Evolutionary conservation across 1,140 invertebrate genomes (phyloP).

Genomic region (Pseudomyrmex cubaensis): DNA sequence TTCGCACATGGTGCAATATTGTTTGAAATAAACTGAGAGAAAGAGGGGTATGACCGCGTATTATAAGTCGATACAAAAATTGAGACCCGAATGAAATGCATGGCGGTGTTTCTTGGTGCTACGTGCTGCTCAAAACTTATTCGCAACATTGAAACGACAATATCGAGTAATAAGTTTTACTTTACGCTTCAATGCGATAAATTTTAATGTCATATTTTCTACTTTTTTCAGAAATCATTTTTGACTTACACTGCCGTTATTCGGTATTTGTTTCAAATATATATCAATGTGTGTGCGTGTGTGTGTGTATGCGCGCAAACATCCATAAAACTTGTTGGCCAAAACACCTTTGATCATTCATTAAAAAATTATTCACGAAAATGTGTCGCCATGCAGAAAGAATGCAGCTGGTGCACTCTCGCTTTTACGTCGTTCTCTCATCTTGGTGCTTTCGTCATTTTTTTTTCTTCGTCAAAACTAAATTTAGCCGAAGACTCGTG

Average conservation of each 20-base stretch:
- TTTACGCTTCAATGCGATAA: too few species aligned
- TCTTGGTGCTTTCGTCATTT: slow-evolving; percentile 53
- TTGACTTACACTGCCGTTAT: too few species aligned
- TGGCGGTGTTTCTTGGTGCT: too few species aligned
- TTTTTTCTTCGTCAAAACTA: slow-evolving; percentile 49
- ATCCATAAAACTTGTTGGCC: slow-evolving; percentile 5
- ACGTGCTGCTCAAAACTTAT: too few species aligned
- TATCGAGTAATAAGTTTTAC: too few species aligned
- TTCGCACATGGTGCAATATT: slow-evolving; percentile 31
- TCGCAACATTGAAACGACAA: too few species aligned
- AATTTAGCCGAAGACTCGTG: slow-evolving; percentile 65
- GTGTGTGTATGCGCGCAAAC: background rate
- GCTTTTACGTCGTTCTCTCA: slow-evolving; percentile 55
- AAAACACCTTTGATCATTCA: slow-evolving; percentile 32
- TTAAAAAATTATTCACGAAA: slow-evolving; percentile 52
- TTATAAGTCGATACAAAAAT: too few species aligned
- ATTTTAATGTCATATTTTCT: too few species aligned
- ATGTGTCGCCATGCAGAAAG: slow-evolving; percentile 41
- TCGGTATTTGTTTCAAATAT: too few species aligned
- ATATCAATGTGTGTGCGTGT: background rate
- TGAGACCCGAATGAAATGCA: too few species aligned
- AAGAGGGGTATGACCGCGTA: too few species aligned
- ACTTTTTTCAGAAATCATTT: too few species aligned
- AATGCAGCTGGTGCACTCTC: slow-evolving; percentile 54
- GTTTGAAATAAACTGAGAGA: slow-evolving; percentile 30